These are phyloP conservation scores for Chaetodon auriga DNA, from an alignment of 2,113 vertebrate species.

Conservation along the genomic window DNA sequence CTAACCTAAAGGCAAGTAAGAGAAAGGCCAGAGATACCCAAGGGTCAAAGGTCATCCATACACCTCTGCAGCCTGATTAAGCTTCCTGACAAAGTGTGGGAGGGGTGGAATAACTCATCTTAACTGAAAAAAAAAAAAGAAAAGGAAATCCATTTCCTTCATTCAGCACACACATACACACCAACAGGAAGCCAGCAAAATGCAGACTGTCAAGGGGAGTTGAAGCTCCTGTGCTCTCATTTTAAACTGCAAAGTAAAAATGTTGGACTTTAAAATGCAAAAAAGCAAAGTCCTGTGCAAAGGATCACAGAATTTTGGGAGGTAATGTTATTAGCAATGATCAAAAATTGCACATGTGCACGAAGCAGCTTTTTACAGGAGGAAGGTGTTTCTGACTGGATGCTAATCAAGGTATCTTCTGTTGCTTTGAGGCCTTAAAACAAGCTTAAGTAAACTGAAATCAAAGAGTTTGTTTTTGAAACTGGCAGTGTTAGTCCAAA, in stretches of 20 bases:
- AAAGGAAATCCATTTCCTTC: conserved; percentile 6
- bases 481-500: conserved; percentile 55
- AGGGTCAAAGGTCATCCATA: conserved; percentile 64
- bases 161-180: conserved; percentile 31
- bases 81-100: conserved; percentile 58
- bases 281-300: neutral
- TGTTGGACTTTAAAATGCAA: neutral
- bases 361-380: neutral
- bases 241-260: neutral
- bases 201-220: neutral
- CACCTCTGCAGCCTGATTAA: conserved; percentile 70
- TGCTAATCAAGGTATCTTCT: neutral
- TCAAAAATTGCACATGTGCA: neutral
- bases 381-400: neutral
- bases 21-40: conserved; percentile 60
- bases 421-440: neutral
- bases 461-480: conserved; percentile 59
- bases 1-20: conserved; percentile 43
- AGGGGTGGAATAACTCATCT: conserved; percentile 34
- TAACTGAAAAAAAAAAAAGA: conserved; percentile 14
- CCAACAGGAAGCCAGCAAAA: conserved; percentile 36
- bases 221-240: neutral
- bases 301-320: neutral
- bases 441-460: conserved; percentile 41
- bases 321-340: neutral